Base-by-base conservation (phyloP, 2,113 vertebrate genomes). In the Callorhinus ursinus region DNA sequence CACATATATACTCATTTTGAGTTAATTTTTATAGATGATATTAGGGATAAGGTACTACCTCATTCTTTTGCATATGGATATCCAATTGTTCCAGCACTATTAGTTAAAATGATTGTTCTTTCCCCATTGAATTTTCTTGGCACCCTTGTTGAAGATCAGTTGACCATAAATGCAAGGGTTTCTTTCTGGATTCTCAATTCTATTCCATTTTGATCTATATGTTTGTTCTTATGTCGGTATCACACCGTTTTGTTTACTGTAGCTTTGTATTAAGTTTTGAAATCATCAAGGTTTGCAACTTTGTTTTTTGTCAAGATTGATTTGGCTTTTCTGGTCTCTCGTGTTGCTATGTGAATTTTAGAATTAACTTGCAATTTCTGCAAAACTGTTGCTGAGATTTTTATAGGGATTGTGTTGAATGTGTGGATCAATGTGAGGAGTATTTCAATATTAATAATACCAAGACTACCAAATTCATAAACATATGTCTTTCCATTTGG, bases 31-130 rank as follows among this genome's bases (percentile, higher is more conserved):
- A 83, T 36, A 49, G 51, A 84, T 24, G n/a, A 3, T 59, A 16
- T 63, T 14, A 92, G 24, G 33, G n/a, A 15, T 74, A 82, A 42
- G 9, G 15, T 67, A 72, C 11, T 67, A 72, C 26, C 69, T 87
- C 55, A 79, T 92, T 72, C 49, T 65, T 80, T 74, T 33, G 24
- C 49, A 57, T 55, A 5, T 36, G 36, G 24, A 33, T 89, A 93
- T 42, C 46, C 22, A 85, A 33, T 57, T 74, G 15, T 90, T 79
- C 46, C 36, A 81, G 24, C 26, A 84, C 14, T 36, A 33, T 90
- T 89, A 57, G 39, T 80, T 89, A 36, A 96, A 95, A 67, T 39
- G 7, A 95, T 53, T 59, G 51, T 67, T 95, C n/a, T 80, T 97
- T 85, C 3, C 14, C 51, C 59, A 69, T 71, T 77, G 24, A 79